Evolutionary conservation across 2,797 vertebrate species (phyloP), one percentile per base, ranked within the genome.

Genomic region (Apogon talboti): DNA sequence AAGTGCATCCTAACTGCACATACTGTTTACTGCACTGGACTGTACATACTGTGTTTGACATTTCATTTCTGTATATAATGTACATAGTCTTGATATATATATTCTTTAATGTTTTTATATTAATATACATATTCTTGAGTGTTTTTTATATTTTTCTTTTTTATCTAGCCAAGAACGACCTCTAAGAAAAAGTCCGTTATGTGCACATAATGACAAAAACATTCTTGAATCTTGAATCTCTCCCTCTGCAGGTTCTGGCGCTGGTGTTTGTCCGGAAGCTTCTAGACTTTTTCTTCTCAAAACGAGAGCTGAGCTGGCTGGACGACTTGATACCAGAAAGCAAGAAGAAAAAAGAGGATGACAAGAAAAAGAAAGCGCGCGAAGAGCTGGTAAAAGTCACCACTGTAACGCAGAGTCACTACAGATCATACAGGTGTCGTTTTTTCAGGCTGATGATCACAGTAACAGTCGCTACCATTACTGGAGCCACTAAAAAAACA

Each of bases 311-410:
- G 74, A 98, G 97, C 87, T 98, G 96, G 96, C 92, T 98, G 57
- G 97, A 98, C 83, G 97, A 98, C 86, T 85, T 98, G 76, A 98
- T 98, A 86, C 97, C 97, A 51, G 97, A 98, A 88, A 98, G 97
- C 91, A 98, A 98, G 88, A 98, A 98, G 90, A 98, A 98, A 88
- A 98, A 94, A 42, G 96, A 98, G 84, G 97, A 98, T n/a, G 96
- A 98, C 89, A 95, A 97, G 90, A 97, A 98, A 89, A 94, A 93
- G 82, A 86, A 90, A 83, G 90, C 89, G 0, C 89, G 66, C 7
- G 87, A 90, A 75, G 87, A 87, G 8, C 83, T 87, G 90, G 92
- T 91, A 79, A 78, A 76, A 14, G 7, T 62, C 3, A 30, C 37
- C 3, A 35, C 15, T 18, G 6, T n/a, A 8, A 35, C 9, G 9